These are phyloP conservation scores for Psammodynastes pulverulentus DNA, from an alignment of 2,113 vertebrate species.

Conservation along the genomic window DNA sequence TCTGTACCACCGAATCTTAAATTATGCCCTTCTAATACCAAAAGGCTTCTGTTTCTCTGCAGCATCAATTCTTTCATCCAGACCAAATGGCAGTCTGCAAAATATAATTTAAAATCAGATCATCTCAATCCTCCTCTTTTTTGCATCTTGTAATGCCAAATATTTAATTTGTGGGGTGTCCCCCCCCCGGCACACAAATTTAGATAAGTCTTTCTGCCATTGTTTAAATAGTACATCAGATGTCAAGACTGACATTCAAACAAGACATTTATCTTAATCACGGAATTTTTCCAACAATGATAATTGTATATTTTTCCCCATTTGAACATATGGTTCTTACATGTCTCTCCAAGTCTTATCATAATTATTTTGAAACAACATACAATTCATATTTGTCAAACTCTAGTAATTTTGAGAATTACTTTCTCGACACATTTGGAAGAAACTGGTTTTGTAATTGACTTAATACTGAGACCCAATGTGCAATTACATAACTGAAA, in stretches of 20 bases:
- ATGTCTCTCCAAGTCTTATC: background rate
- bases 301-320: background rate
- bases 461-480: background rate
- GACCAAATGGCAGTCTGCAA: background rate
- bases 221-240: background rate
- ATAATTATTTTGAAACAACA: background rate
- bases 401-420: background rate
- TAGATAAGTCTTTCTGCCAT: background rate
- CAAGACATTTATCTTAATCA: background rate
- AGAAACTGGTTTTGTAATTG: background rate
- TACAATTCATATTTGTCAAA: background rate
- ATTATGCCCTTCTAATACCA: background rate
- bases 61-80: background rate
- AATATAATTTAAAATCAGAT: background rate
- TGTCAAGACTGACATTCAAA: background rate
- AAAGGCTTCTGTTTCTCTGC: background rate
- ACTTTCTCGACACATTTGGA: background rate
- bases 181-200: background rate
- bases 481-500: too few relatives aligned
- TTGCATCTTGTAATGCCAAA: background rate
- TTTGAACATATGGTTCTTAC: background rate
- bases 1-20: background rate
- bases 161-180: background rate
- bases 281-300: background rate
- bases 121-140: background rate